These are phyloP conservation scores for Belgica antarctica DNA, from an alignment of 2,888 invertebrate species.

Conservation along the genomic window DNA sequence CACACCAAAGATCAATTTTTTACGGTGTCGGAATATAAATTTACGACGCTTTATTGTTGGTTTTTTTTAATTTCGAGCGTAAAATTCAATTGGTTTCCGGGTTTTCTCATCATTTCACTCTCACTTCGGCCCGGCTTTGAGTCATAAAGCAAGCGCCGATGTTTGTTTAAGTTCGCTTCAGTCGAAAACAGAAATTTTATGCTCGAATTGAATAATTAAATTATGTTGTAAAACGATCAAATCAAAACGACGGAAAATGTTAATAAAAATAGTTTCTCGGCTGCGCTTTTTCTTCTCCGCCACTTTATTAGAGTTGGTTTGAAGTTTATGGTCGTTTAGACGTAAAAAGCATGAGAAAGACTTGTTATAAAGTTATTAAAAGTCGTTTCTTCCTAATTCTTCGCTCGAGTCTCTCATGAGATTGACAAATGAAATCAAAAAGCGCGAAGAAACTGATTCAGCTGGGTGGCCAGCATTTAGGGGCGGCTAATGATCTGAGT, in stretches of 20 bases:
- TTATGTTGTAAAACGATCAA: conserved; percentile 43
- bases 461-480: too few relatives aligned
- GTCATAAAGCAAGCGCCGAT: not conserved
- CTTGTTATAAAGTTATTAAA: conserved; percentile 21
- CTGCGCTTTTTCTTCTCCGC: not conserved
- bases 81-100: conserved; percentile 18
- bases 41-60: conserved; percentile 20
- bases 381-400: not conserved
- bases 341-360: conserved; percentile 7
- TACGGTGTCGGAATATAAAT: conserved; percentile 15
- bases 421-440: not conserved
- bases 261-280: not conserved
- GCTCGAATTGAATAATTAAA: conserved; percentile 37
- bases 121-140: not conserved
- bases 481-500: too few relatives aligned
- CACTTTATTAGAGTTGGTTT: not conserved
- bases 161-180: not conserved
- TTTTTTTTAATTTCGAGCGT: not conserved
- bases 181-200: conserved; percentile 10
- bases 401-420: not conserved
- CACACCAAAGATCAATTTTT: conserved; percentile 4
- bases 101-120: conserved; percentile 22
- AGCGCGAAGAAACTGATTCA: too few relatives aligned
- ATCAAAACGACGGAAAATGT: conserved; percentile 12
- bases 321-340: conserved; percentile 21